Conservation (phyloP, 2,888 invertebrate species). For the Hirtodrosophila alboralis region DNA sequence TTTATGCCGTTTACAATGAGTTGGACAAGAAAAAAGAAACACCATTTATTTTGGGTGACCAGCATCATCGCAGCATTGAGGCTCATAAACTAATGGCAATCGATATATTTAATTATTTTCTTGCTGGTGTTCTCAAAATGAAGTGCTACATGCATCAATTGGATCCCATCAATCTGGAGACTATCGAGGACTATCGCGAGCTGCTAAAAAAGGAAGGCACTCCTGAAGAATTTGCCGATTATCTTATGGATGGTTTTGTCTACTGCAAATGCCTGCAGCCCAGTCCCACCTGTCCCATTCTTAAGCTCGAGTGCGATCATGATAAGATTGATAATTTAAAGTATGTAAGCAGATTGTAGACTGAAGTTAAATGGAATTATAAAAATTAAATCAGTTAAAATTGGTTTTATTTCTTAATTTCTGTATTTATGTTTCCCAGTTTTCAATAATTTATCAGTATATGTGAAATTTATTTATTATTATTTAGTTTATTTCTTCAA, state of each 20-base stretch:
- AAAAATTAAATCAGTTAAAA: too few relatives aligned
- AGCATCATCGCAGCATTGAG: constrained; percentile 67
- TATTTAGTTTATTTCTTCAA: too few relatives aligned
- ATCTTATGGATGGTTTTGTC: constrained; percentile 58
- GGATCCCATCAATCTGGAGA: constrained; percentile 71
- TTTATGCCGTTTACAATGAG: constrained; percentile 58
- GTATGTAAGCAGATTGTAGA: constrained; percentile 48
- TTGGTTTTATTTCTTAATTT: too few relatives aligned
- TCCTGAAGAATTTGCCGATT: constrained; percentile 74
- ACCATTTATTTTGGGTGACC: constrained; percentile 73
- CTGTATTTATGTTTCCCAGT: too few relatives aligned
- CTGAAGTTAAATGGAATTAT: too few relatives aligned
- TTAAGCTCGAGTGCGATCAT: constrained; percentile 53
- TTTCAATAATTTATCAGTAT: too few relatives aligned
- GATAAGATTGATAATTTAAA: constrained; percentile 36
- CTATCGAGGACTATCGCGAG: constrained; percentile 72
- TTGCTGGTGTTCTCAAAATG: constrained; percentile 66
- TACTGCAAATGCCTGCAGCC: constrained; percentile 74
- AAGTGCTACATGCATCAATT: constrained; percentile 72
- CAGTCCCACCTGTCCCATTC: constrained; percentile 53
- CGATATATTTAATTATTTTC: constrained; percentile 77
- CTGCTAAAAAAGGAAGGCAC: constrained; percentile 43
- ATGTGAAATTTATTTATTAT: too few relatives aligned
- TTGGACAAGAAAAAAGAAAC: constrained; percentile 64
- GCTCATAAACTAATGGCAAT: constrained; percentile 67